Conservation (phyloP, 2,888 invertebrate genomes). For the Andricus quercusramuli region DNA sequence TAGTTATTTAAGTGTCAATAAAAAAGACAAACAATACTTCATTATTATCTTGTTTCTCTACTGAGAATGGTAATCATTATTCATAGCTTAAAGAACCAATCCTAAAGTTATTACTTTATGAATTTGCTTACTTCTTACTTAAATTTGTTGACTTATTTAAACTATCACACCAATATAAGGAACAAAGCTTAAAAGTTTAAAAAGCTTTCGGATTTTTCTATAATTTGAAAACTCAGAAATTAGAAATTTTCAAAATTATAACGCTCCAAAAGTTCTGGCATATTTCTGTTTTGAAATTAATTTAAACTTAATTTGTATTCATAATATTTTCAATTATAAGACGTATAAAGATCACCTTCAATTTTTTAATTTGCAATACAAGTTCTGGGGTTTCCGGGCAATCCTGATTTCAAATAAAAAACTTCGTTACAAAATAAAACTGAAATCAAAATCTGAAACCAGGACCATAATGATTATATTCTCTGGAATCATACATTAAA, state of each 20-base stretch:
- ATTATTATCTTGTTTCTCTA: background rate
- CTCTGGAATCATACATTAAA: slow-evolving; percentile 17
- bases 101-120: background rate
- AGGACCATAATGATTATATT: slow-evolving; percentile 24
- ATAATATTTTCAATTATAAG: too few relatives aligned
- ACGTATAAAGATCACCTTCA: too few relatives aligned
- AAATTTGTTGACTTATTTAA: background rate
- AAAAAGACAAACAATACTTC: slow-evolving; percentile 12
- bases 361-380: too few relatives aligned
- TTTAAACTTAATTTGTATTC: too few relatives aligned
- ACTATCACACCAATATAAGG: background rate
- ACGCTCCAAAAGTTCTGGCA: too few relatives aligned
- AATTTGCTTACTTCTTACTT: background rate
- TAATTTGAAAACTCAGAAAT: too few relatives aligned
- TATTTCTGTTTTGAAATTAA: too few relatives aligned
- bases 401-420: background rate
- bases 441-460: background rate
- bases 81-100: background rate
- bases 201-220: too few relatives aligned
- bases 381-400: too few relatives aligned
- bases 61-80: background rate
- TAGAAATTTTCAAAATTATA: too few relatives aligned
- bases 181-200: background rate
- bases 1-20: slow-evolving; percentile 4
- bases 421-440: background rate